Percentiles rank a stretch among this genome's conserved stretches.
phyloP scores from a whole-genome alignment of 2,888 invertebrate species.

The Drosophila anomalipes region DNA sequence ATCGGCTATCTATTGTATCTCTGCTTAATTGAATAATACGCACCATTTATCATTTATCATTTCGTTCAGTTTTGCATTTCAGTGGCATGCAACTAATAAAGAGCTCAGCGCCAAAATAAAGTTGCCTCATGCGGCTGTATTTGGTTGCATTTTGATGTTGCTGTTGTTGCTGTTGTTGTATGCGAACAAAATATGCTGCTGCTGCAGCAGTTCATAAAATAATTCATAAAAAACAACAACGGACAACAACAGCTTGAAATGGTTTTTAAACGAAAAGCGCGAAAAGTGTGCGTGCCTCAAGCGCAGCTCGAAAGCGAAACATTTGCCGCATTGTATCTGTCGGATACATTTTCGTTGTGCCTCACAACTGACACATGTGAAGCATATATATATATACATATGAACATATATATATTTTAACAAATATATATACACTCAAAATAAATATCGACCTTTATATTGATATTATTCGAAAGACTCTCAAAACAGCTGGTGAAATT shows the following conservation, averaged over 20 bases:
- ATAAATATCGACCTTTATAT: neutral
- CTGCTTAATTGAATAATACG: conserved; percentile 42
- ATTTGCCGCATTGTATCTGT: conserved; percentile 66
- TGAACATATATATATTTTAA: neutral
- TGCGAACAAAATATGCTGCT: conserved; percentile 40
- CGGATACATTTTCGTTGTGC: conserved; percentile 73
- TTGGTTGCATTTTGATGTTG: conserved; percentile 15
- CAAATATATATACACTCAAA: neutral
- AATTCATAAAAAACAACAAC: conserved; percentile 58
- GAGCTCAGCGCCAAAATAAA: conserved; percentile 57
- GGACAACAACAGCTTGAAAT: conserved; percentile 45
- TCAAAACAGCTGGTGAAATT: neutral
- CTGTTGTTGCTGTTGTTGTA: conserved; percentile 8
- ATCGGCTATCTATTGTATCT: neutral
- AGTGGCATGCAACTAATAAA: conserved; percentile 62
- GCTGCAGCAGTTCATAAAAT: conserved; percentile 65
- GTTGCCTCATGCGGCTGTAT: conserved; percentile 39
- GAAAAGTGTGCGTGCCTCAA: conserved; percentile 69
- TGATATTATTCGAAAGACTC: neutral
- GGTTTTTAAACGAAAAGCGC: conserved; percentile 69
- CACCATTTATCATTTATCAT: conserved; percentile 40
- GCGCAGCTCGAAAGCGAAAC: conserved; percentile 59
- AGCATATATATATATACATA: conserved; percentile 13
- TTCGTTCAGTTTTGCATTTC: conserved; percentile 36
- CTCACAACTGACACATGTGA: conserved; percentile 68